Evolutionary conservation across 2,113 vertebrate species (phyloP).

Genomic region (Lepisosteus osseus): DNA sequence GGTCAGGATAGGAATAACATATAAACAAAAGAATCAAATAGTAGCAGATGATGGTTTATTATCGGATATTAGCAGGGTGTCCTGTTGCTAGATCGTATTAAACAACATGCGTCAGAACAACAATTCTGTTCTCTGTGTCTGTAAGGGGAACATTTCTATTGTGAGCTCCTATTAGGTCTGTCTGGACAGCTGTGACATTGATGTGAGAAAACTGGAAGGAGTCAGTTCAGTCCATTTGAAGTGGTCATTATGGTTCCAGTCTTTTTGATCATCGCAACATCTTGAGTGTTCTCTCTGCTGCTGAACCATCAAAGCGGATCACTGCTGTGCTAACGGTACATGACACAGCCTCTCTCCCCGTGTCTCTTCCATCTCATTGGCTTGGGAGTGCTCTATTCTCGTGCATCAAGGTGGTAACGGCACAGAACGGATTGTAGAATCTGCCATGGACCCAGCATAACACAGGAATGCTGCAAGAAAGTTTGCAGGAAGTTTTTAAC

Average conservation of each 20-base stretch:
- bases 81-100: too few species aligned
- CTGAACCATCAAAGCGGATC: slow-evolving; percentile 25
- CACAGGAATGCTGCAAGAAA: slow-evolving; percentile 14
- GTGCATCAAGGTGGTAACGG: slow-evolving; percentile 11
- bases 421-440: neutral
- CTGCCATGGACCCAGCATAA: neutral
- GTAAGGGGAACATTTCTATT: slow-evolving; percentile 32
- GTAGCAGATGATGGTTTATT: neutral
- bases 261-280: slow-evolving; percentile 52
- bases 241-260: slow-evolving; percentile 47
- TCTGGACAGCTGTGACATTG: slow-evolving; percentile 46
- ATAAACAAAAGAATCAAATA: neutral
- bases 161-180: slow-evolving; percentile 25
- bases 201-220: slow-evolving; percentile 60
- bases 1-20: slow-evolving; percentile 25
- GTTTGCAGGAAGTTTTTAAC: slow-evolving; percentile 16
- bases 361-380: slow-evolving; percentile 22
- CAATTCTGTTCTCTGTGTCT: neutral
- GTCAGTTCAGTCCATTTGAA: slow-evolving; percentile 45
- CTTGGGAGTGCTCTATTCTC: slow-evolving; percentile 18
- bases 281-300: slow-evolving; percentile 24
- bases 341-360: slow-evolving; percentile 32
- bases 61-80: too few species aligned
- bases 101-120: too few species aligned
- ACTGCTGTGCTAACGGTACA: slow-evolving; percentile 36